Evolutionary conservation across 2,113 vertebrate genomes (phyloP).

Genomic region (Corythornis cristatus): DNA sequence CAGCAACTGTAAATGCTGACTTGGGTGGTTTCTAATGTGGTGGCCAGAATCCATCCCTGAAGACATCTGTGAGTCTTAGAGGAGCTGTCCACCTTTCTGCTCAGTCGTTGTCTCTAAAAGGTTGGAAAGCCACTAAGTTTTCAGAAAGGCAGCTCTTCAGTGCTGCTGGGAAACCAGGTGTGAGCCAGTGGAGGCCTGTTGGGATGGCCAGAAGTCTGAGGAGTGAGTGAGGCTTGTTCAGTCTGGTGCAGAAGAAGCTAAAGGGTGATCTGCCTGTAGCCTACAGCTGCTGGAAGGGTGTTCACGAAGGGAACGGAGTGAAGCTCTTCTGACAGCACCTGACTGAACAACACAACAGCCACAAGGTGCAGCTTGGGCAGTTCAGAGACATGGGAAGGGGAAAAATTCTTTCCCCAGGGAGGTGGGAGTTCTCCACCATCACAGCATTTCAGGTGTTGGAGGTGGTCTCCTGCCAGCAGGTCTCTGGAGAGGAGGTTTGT

Average conservation of each 20-base stretch:
- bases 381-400: neutral
- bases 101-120: neutral
- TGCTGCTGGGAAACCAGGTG: neutral
- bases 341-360: neutral
- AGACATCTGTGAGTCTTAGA: neutral
- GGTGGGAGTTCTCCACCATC: neutral
- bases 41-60: neutral
- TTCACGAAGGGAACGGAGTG: neutral
- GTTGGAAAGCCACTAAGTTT: neutral
- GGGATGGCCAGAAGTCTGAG: neutral
- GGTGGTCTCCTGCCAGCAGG: neutral
- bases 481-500: neutral
- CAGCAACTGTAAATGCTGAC: neutral
- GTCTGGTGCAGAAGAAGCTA: neutral
- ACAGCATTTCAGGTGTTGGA: neutral
- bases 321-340: neutral
- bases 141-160: neutral
- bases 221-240: rapidly evolving
- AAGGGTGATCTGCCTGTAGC: neutral
- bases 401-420: neutral
- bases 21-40: neutral
- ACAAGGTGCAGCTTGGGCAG: neutral
- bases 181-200: neutral
- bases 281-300: neutral
- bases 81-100: neutral